Evolutionary conservation across 2,797 vertebrate species (phyloP).

Genomic region (Podargus strigoides): DNA sequence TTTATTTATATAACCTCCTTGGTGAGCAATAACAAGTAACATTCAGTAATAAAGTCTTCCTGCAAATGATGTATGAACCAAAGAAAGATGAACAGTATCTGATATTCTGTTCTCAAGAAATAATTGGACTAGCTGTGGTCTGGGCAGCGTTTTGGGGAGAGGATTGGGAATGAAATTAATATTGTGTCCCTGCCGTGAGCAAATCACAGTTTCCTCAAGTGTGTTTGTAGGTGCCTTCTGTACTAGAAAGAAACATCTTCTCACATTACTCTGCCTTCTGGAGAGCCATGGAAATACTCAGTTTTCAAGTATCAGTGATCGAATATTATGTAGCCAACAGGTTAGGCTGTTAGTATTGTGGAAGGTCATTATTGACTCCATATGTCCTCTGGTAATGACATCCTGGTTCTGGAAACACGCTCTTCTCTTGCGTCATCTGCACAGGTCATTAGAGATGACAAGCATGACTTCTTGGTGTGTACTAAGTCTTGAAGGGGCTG

Average conservation of each 20-base stretch:
- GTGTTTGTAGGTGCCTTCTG: not conserved
- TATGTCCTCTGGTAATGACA: slow-evolving; percentile 1
- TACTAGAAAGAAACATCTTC: not conserved
- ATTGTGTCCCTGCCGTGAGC: not conserved
- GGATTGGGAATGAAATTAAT: not conserved
- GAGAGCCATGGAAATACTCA: not conserved
- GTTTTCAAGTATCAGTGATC: not conserved
- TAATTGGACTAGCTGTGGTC: not conserved
- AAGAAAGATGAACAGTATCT: not conserved
- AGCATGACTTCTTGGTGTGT: not conserved
- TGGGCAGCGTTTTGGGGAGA: not conserved
- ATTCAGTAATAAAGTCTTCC: not conserved
- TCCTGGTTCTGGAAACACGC: not conserved
- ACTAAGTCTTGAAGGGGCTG: slow-evolving; percentile 12
- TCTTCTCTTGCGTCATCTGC: not conserved
- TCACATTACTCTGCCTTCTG: not conserved
- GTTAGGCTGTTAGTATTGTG: not conserved
- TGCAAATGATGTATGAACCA: not conserved
- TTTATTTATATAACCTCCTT: slow-evolving; percentile 45
- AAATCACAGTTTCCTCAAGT: not conserved
- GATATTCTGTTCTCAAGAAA: not conserved
- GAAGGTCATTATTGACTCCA: not conserved
- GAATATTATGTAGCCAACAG: not conserved
- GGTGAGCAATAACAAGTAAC: slow-evolving; percentile 12
- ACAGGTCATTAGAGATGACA: not conserved